phyloP scores from a whole-genome alignment of 1,140 invertebrate genomes.

The Maniola jurtina region DNA sequence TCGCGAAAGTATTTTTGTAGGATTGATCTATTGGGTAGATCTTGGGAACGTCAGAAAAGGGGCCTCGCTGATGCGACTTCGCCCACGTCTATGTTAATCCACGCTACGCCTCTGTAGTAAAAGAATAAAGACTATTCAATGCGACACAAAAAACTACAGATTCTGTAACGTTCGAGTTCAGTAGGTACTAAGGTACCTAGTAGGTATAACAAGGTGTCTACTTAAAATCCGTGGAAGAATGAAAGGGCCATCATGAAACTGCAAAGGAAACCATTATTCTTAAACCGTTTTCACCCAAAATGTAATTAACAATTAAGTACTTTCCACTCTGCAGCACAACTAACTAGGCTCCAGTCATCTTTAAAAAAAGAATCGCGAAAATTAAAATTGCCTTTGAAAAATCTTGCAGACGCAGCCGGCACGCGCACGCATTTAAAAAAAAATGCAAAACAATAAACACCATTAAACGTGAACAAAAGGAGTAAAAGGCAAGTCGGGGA shows the following conservation, averaged over 20 bases:
- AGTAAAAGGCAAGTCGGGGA: slow-evolving; percentile 73
- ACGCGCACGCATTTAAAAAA: slow-evolving; percentile 66
- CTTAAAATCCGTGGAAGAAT: slow-evolving; percentile 5
- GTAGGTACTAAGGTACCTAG: too few relatives aligned
- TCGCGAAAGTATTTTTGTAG: too few relatives aligned
- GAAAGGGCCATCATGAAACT: slow-evolving; percentile 7
- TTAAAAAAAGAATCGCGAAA: slow-evolving; percentile 45
- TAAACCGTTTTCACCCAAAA: slow-evolving; percentile 27
- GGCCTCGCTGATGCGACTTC: too few relatives aligned
- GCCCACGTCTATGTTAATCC: too few relatives aligned
- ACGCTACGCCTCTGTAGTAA: too few relatives aligned
- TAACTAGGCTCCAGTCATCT: slow-evolving; percentile 27
- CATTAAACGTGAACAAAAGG: slow-evolving; percentile 76
- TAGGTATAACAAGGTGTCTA: background rate
- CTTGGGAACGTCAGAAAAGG: too few relatives aligned
- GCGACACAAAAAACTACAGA: too few relatives aligned
- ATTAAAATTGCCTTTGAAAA: slow-evolving; percentile 52
- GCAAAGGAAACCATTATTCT: slow-evolving; percentile 31
- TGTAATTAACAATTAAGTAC: slow-evolving; percentile 34
- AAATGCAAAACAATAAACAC: slow-evolving; percentile 71
- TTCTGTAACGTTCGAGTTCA: too few relatives aligned
- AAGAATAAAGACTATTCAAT: too few relatives aligned
- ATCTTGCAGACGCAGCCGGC: slow-evolving; percentile 68
- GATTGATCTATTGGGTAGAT: too few relatives aligned
- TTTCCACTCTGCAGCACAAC: slow-evolving; percentile 23